Conservation (phyloP, 2,797 vertebrate species). For the Sparidentex hasta region DNA sequence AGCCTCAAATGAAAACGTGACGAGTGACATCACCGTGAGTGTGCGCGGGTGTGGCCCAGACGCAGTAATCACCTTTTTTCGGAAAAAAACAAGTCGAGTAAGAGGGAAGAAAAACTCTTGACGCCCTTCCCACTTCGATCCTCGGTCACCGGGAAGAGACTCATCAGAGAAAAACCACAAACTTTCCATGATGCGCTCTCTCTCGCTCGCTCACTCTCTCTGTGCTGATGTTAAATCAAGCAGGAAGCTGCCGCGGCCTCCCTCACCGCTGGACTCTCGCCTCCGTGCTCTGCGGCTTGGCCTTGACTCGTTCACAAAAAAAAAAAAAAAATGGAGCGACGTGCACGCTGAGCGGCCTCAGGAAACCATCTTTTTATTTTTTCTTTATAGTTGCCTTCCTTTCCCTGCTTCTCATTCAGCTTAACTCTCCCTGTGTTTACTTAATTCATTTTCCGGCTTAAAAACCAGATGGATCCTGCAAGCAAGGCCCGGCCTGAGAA, state of each 20-base stretch:
- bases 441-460: constrained; percentile 39
- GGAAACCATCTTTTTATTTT: neutral
- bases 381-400: neutral
- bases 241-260: constrained; percentile 58
- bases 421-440: constrained; percentile 30
- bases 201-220: constrained; percentile 16
- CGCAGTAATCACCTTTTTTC: constrained; percentile 54
- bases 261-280: constrained; percentile 28
- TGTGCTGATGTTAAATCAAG: constrained; percentile 43
- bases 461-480: constrained; percentile 25
- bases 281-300: constrained; percentile 55
- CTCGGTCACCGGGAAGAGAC: constrained; percentile 67
- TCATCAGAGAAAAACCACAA: constrained; percentile 74
- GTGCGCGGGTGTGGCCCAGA: constrained; percentile 52
- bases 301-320: constrained; percentile 39
- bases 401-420: constrained; percentile 18
- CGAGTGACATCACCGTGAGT: constrained; percentile 35
- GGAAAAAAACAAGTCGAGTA: constrained; percentile 66
- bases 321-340: constrained; percentile 40
- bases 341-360: constrained; percentile 22
- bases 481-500: neutral
- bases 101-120: constrained; percentile 29
- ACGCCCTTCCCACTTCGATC: constrained; percentile 54
- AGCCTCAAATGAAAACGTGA: neutral
- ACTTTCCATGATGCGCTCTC: constrained; percentile 76